These are phyloP conservation scores for Axinella damicornis DNA, from an alignment of 37 sponge, comb jelly and placozoan species.

Conservation along the genomic window DNA sequence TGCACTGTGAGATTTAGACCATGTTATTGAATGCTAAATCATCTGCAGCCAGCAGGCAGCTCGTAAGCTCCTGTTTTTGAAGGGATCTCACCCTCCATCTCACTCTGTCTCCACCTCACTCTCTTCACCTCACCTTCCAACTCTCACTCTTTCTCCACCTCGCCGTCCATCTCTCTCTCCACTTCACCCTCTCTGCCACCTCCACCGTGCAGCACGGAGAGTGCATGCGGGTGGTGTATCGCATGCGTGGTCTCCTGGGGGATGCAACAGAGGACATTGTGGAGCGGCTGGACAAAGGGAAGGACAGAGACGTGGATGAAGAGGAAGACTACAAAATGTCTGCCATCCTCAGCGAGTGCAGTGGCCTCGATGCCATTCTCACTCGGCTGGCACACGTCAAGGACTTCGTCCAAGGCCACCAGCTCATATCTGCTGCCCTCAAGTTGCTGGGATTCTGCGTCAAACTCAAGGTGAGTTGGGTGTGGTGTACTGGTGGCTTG, in stretches of 20 bases:
- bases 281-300: constrained; percentile 70
- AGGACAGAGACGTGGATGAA: constrained; percentile 72
- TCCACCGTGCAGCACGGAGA: constrained; percentile 47
- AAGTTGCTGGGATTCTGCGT: constrained; percentile 83
- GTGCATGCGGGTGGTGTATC: constrained; percentile 87
- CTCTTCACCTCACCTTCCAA: too few relatives aligned
- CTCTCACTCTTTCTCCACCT: too few relatives aligned
- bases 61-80: too few relatives aligned
- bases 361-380: constrained; percentile 86
- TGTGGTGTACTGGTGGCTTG: too few relatives aligned
- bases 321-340: constrained; percentile 91
- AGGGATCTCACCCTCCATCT: too few relatives aligned
- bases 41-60: too few relatives aligned
- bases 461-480: constrained; percentile 65
- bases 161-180: too few relatives aligned
- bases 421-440: constrained; percentile 75
- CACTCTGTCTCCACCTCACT: too few relatives aligned
- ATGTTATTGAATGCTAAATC: too few relatives aligned
- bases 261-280: constrained; percentile 97
- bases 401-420: constrained; percentile 72
- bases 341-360: constrained; percentile 76
- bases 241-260: constrained; percentile 96
- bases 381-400: constrained; percentile 62
- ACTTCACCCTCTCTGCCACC: too few relatives aligned
- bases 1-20: too few relatives aligned